phyloP scores from a whole-genome alignment of 2,888 invertebrate species.

The Saturnia japonica region DNA sequence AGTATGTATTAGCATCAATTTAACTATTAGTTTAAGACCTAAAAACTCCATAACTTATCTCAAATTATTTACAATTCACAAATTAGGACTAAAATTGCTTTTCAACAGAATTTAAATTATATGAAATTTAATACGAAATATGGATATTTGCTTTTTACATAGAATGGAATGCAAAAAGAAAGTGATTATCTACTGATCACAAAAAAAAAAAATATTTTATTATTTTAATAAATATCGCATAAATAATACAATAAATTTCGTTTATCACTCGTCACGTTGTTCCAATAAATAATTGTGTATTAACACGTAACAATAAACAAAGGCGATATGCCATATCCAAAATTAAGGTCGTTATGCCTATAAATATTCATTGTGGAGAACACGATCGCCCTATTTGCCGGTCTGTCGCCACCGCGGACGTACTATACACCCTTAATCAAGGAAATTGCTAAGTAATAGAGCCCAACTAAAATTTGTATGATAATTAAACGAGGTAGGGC shows the following conservation, averaged over 20 bases:
- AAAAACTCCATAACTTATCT: no score
- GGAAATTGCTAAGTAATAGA: conserved; percentile 70
- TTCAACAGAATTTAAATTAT: no score
- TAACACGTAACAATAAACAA: conserved; percentile 17
- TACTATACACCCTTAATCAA: conserved; percentile 63
- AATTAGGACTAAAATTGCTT: no score
- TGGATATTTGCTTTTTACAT: no score
- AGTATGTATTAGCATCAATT: no score
- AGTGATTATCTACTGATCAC: no score
- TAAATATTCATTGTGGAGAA: conserved; percentile 67
- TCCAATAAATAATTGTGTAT: conserved; percentile 14
- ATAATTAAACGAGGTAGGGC: conserved; percentile 53
- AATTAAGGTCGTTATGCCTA: conserved; percentile 55
- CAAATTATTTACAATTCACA: no score
- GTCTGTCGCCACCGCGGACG: conserved; percentile 61
- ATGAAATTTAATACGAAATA: no score
- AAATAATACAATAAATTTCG: not conserved
- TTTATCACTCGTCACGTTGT: not conserved
- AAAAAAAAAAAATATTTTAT: no score
- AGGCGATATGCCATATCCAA: conserved; percentile 43
- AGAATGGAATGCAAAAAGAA: no score
- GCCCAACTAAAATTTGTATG: conserved; percentile 65
- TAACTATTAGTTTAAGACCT: no score
- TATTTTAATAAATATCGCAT: not conserved
- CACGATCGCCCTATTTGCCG: conserved; percentile 70